Percentiles rank a stretch among this genome's conserved stretches.
Conservation (phyloP, 2,888 invertebrate species). For the Eretmocerus hayati region DNA sequence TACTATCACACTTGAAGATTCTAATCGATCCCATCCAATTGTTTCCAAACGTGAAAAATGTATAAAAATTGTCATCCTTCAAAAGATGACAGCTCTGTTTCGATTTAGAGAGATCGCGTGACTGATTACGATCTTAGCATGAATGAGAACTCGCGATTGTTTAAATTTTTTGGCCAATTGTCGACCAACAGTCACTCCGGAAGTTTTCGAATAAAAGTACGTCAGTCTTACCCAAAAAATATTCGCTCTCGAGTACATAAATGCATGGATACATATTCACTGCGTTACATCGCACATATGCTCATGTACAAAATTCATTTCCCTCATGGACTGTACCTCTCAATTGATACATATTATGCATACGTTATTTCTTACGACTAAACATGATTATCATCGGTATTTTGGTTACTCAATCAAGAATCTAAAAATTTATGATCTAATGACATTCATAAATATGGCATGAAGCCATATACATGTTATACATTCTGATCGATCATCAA, state of each 20-base stretch:
- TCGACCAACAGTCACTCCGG: slow-evolving; percentile 8
- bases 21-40: background rate
- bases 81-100: slow-evolving; percentile 10
- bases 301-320: background rate
- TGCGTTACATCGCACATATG: slow-evolving; percentile 1
- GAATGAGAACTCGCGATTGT: slow-evolving; percentile 13
- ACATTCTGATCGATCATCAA: slow-evolving; percentile 5
- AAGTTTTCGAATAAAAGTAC: slow-evolving; percentile 16
- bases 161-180: slow-evolving; percentile 2
- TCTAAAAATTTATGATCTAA: slow-evolving; percentile 1
- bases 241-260: slow-evolving; percentile 4
- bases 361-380: slow-evolving; percentile 11
- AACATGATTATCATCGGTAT: slow-evolving; percentile 16
- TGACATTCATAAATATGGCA: background rate
- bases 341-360: slow-evolving; percentile 1
- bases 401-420: slow-evolving; percentile 11
- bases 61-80: slow-evolving; percentile 19
- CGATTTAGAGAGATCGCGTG: slow-evolving; percentile 13
- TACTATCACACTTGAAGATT: slow-evolving; percentile 5
- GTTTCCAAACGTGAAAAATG: background rate
- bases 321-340: slow-evolving; percentile 8
- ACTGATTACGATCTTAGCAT: slow-evolving; percentile 14
- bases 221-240: slow-evolving; percentile 20
- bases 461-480: slow-evolving; percentile 3
- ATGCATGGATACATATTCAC: slow-evolving; percentile 4